Evolutionary conservation across 1,140 invertebrate genomes (phyloP), one percentile per base, ranked within the genome.

Genomic region (Lysiphlebus fabarum): DNA sequence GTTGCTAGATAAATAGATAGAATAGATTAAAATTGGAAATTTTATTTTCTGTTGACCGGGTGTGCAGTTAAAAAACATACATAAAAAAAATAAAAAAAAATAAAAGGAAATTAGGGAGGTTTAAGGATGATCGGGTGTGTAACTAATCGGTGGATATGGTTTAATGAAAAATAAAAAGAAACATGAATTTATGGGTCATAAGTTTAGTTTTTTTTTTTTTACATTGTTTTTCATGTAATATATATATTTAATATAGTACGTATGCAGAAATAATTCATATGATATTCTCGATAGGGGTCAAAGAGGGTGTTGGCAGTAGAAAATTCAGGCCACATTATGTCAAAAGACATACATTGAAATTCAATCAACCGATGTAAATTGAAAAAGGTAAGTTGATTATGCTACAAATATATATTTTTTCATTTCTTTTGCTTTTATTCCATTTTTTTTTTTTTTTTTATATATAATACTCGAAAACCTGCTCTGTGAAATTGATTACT

Each of bases 331-430:
- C 17, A 26, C 17, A 26, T 26, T 0, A 26, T 26, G 41, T 38
- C 40, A 53, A 41, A 59, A 60, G 61, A 26, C 17, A 61, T 50
- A 68, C 63, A 71, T 65, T 70, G 54, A 56, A 34, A 49, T 17
- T 53, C 65, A 60, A 1, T 58, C 60, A 58, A 70, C 45, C 66
- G 65, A 67, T 65, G 66, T 61, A 61, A 70, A 71, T 71, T 63
- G 60, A n/a, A 56, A 41, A 41, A 50, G 44, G 44, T n/a, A n/a
- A n/a, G n/a, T n/a, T n/a, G n/a, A n/a, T n/a, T n/a, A n/a, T n/a
- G n/a, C n/a, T n/a, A n/a, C n/a, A n/a, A n/a, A n/a, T n/a, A n/a
- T n/a, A n/a, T n/a, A n/a, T n/a, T n/a, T n/a, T n/a, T n/a, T n/a
- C n/a, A n/a, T n/a, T n/a, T 60, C 49, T 58, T 37, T 53, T 33